Conservation (phyloP, 35 echinoderm and acorn worm genomes). For the Diadema setosum region DNA sequence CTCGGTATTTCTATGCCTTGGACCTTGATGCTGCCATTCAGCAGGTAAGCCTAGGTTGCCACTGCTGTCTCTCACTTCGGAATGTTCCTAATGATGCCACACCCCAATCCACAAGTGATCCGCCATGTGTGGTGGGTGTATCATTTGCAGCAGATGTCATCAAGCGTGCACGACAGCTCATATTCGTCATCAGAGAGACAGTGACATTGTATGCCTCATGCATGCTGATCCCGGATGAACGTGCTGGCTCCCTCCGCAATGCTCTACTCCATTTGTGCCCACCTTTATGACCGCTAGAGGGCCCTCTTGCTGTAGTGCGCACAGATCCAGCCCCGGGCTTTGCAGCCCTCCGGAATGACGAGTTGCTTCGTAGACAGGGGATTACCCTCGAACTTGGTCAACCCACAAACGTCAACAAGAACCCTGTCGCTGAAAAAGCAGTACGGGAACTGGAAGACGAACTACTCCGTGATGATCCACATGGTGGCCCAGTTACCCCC, state of each 20-base stretch:
- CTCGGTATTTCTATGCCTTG: constrained; percentile 56
- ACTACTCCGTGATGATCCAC: too few species aligned
- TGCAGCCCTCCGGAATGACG: too few species aligned
- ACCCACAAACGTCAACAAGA: too few species aligned
- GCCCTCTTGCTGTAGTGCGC: constrained; percentile 53
- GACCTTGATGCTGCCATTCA: constrained; percentile 50
- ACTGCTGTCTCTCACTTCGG: constrained; percentile 38
- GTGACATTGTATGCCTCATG: not conserved
- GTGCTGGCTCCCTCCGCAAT: constrained; percentile 20
- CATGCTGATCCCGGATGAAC: constrained; percentile 19
- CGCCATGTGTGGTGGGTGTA: constrained; percentile 36
- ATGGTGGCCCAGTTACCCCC: too few species aligned
- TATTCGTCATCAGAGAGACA: constrained; percentile 61
- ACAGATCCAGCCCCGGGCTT: too few species aligned
- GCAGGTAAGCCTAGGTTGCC: not conserved
- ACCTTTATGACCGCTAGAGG: constrained; percentile 41
- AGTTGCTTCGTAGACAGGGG: too few species aligned
- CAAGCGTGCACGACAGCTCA: constrained; percentile 43
- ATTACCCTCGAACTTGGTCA: too few species aligned
- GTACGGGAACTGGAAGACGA: too few species aligned
- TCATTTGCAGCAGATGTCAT: constrained; percentile 62
- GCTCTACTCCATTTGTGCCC: not conserved
- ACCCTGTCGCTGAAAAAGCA: too few species aligned
- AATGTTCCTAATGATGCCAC: not conserved
- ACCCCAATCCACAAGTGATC: constrained; percentile 22